A percentile compares a stretch with the other conserved stretches of the same genome.
Conservation (phyloP, 2,888 invertebrate species). For the Drosophila paranaensis region DNA sequence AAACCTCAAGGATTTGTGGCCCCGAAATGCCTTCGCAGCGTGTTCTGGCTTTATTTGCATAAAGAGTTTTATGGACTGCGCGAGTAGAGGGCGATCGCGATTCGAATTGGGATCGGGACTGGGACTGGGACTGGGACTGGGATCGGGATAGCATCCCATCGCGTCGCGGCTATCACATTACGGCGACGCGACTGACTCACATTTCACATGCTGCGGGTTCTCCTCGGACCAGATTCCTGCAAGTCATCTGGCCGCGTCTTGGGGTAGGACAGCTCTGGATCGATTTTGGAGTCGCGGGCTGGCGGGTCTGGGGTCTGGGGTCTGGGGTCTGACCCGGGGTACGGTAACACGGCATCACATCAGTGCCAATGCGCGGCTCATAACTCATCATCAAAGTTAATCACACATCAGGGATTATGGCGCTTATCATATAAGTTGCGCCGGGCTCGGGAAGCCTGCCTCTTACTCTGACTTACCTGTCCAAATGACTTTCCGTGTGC, state of each 20-base stretch:
- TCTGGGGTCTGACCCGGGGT: not conserved
- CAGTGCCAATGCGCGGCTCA: conserved; percentile 78
- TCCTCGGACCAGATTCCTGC: conserved; percentile 65
- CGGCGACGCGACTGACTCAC: conserved; percentile 69
- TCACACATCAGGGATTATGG: conserved; percentile 81
- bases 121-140: conserved; percentile 30
- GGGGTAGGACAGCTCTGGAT: conserved; percentile 49
- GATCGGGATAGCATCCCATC: conserved; percentile 43
- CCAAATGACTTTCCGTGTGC: conserved; percentile 61
- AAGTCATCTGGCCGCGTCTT: conserved; percentile 65
- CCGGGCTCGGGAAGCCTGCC: conserved; percentile 17
- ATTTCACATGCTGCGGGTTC: conserved; percentile 68
- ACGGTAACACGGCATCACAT: conserved; percentile 51
- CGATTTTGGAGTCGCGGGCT: not conserved
- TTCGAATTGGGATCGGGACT: conserved; percentile 26
- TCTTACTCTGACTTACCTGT: conserved; percentile 52
- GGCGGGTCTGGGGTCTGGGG: not conserved
- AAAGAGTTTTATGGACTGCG: conserved; percentile 71
- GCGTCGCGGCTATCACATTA: conserved; percentile 74
- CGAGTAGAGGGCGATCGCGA: conserved; percentile 35
- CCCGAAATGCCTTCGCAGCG: conserved; percentile 42
- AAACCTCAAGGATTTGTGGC: conserved; percentile 71
- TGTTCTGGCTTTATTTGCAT: conserved; percentile 67
- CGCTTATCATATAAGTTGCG: conserved; percentile 76
- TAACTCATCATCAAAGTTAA: conserved; percentile 81